Evolutionary conservation across 1,140 invertebrate species (phyloP).

Genomic region (Drosophila carrolli): DNA sequence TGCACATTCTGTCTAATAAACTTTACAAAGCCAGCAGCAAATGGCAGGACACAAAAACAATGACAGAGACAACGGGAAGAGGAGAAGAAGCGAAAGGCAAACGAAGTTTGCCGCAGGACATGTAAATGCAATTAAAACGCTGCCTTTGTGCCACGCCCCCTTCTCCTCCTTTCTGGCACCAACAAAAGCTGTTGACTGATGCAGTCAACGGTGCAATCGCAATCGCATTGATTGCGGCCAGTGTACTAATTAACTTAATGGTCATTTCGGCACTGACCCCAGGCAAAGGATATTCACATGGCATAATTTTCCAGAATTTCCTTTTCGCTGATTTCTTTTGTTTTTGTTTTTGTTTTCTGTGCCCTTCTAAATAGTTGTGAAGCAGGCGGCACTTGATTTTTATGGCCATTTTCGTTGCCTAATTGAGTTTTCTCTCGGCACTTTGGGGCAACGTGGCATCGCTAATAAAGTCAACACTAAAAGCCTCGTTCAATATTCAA

Average conservation of each 20-base stretch:
- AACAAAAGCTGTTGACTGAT: slow-evolving; percentile 59
- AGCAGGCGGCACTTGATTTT: slow-evolving; percentile 39
- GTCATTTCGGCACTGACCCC: slow-evolving; percentile 24
- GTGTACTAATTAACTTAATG: slow-evolving; percentile 73
- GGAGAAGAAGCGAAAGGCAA: slow-evolving; percentile 47
- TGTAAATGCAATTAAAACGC: slow-evolving; percentile 79
- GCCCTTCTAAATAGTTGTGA: slow-evolving; percentile 6
- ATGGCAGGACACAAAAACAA: slow-evolving; percentile 43
- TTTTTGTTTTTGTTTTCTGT: background rate
- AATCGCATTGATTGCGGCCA: slow-evolving; percentile 63
- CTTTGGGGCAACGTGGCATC: slow-evolving; percentile 65
- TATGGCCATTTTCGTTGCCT: slow-evolving; percentile 58
- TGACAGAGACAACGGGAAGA: background rate
- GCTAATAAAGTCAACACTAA: slow-evolving; percentile 79
- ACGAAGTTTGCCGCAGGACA: slow-evolving; percentile 71
- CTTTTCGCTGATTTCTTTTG: background rate
- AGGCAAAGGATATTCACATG: slow-evolving; percentile 4
- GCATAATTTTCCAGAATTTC: slow-evolving; percentile 30
- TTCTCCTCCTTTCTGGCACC: background rate
- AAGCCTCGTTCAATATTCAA: slow-evolving; percentile 82
- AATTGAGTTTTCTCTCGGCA: slow-evolving; percentile 70
- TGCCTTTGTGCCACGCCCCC: slow-evolving; percentile 44
- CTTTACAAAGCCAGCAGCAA: slow-evolving; percentile 55
- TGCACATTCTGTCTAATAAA: slow-evolving; percentile 73
- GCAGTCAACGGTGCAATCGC: slow-evolving; percentile 51